Conservation (phyloP, 1,140 invertebrate species). For the Trachymyrmex septentrionalis region DNA sequence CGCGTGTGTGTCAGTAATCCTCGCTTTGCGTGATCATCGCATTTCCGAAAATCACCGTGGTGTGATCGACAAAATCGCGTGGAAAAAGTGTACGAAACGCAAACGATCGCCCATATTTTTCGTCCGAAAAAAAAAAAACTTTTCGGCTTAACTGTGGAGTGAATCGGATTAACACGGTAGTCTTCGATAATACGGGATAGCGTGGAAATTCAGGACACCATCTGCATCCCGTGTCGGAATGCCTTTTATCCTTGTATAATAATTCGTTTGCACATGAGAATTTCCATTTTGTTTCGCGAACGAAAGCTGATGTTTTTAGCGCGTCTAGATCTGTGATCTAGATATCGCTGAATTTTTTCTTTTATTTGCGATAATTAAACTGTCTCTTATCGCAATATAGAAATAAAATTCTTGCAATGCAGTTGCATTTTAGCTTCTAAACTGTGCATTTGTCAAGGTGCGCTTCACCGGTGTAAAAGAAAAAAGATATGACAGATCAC, state of each 20-base stretch:
- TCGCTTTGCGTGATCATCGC: conserved; percentile 51
- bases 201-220: conserved; percentile 34
- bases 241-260: neutral
- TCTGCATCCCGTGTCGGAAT: conserved; percentile 1
- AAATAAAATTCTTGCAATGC: neutral
- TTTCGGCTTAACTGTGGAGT: conserved; percentile 43
- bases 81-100: conserved; percentile 2
- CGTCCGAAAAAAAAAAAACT: conserved; percentile 21
- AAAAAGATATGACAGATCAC: conserved; percentile 37
- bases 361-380: neutral
- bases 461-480: neutral
- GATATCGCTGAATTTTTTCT: neutral
- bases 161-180: conserved; percentile 55
- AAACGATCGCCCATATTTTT: neutral
- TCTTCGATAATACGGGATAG: conserved; percentile 51
- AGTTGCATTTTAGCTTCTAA: neutral
- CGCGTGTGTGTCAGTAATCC: conserved; percentile 33
- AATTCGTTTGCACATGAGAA: conserved; percentile 29
- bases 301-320: neutral
- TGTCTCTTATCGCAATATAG: neutral
- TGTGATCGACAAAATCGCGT: conserved; percentile 35
- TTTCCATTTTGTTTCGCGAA: conserved; percentile 7
- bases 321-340: neutral
- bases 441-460: neutral
- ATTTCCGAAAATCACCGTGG: conserved; percentile 44